Base-by-base conservation (phyloP, 2,888 invertebrate species). In the Metopia argyrocephala region DNA sequence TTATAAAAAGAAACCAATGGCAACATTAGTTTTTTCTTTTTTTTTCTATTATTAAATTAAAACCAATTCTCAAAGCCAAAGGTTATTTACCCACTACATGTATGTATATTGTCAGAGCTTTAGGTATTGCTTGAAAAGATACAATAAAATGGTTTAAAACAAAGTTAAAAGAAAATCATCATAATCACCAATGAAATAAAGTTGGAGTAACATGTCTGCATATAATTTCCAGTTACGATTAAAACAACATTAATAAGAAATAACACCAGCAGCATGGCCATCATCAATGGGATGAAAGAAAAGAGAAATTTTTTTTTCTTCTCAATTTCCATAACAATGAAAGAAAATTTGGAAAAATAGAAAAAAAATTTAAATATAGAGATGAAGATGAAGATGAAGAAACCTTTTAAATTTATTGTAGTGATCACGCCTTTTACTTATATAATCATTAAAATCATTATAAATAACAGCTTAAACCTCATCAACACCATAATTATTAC, bases 191-290 rank as follows among this genome's bases (percentile, higher is more conserved):
- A 31, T 65, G 20, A 6, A 23, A 50, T 28, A 50, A 48, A 28
- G 50, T n/a, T 38, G 45, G 20, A 21, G 27, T 68, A 57, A 56
- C 68, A 68, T 56, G 56, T 27, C 45, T 56, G 56, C 45, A 9
- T 38, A 54, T 56, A 45, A 71, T 46, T 71, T 25, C 62, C 52
- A 62, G 45, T 56, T 18, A 54, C 54, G 76, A 76, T 76, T 76
- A 76, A 76, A 76, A 68, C 69, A 48, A 56, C 68, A 76, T 76
- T 76, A 76, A 31, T 15, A 12, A 15, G 38, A 12, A 38, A 12
- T 38, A 38, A 15, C 38, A 38, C 38, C 38, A 54, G 21, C 54
- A 56, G 52, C 23, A 54, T 25, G n/a, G 20, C 12, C 38, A 38
- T 38, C 38, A 38, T 38, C 15, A 38, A 38, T 15, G 4, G 38